A percentile compares a stretch with the other conserved stretches of the same genome.
These are phyloP conservation scores for Homarus americanus DNA, from an alignment of 1,140 invertebrate species.

Conservation along the genomic window DNA sequence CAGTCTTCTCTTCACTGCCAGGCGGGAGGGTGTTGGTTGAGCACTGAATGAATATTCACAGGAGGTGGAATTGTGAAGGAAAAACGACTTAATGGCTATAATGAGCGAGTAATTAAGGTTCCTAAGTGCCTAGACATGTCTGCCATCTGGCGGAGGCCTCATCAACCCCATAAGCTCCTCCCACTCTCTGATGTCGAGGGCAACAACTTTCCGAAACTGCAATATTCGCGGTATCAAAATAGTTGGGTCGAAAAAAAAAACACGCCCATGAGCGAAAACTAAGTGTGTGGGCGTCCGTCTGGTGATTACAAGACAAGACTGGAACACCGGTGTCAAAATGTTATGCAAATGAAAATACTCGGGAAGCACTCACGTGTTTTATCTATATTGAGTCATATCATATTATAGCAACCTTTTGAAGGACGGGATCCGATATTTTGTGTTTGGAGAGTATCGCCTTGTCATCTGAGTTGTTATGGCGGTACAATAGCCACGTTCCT, in stretches of 20 bases:
- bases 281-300: not conserved
- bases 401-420: not conserved
- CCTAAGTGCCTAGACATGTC: constrained; percentile 44
- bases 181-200: constrained; percentile 60
- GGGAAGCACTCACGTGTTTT: not conserved
- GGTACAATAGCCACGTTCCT: constrained; percentile 51
- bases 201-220: constrained; percentile 58
- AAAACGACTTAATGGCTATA: constrained; percentile 20
- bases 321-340: no score
- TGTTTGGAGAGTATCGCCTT: constrained; percentile 20
- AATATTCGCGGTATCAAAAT: constrained; percentile 51
- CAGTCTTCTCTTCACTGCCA: not conserved
- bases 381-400: not conserved
- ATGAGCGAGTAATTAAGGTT: constrained; percentile 38
- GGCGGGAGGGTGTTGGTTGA: constrained; percentile 16
- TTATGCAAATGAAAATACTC: not conserved
- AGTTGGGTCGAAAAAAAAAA: constrained; percentile 21
- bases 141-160: constrained; percentile 65
- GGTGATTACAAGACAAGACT: not conserved
- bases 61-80: not conserved
- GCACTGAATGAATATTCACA: constrained; percentile 25
- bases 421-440: constrained; percentile 13
- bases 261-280: constrained; percentile 15
- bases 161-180: constrained; percentile 43
- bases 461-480: constrained; percentile 41